Conservation (phyloP, 30 jellyfish, hydroid and myxozoan species). For the Clytia hemisphaerica region DNA sequence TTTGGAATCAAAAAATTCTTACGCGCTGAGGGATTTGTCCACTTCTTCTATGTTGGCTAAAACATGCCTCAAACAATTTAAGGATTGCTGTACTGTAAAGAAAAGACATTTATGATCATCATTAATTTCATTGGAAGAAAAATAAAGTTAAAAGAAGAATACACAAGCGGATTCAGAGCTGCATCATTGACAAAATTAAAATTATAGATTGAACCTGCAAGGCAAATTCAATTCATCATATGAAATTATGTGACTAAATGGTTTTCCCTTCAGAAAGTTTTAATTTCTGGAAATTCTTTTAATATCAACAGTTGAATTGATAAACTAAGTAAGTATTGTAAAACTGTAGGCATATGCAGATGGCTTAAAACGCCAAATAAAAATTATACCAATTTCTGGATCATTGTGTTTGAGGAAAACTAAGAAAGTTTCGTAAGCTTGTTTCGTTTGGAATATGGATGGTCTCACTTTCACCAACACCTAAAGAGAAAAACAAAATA, state of each 20-base stretch:
- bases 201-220: neutral
- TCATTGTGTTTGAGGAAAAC: conserved; percentile 60
- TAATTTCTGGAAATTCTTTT: too few relatives aligned
- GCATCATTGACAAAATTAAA: neutral
- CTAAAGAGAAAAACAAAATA: conserved; percentile 28
- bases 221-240: too few relatives aligned
- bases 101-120: too few relatives aligned
- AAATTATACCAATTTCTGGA: conserved; percentile 50
- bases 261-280: too few relatives aligned
- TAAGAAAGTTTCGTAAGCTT: conserved; percentile 51
- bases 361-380: too few relatives aligned
- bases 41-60: conserved; percentile 58
- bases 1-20: conserved; percentile 10
- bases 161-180: neutral
- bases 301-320: too few relatives aligned
- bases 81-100: too few relatives aligned
- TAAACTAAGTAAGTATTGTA: too few relatives aligned
- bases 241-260: too few relatives aligned
- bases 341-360: neutral
- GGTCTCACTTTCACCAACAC: conserved; percentile 60
- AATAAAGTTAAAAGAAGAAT: neutral
- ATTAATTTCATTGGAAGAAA: too few relatives aligned
- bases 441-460: conserved; percentile 44
- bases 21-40: conserved; percentile 79
- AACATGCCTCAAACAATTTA: conserved; percentile 45